phyloP scores from a whole-genome alignment of 2,113 vertebrate genomes.

The Xiphias gladius region DNA sequence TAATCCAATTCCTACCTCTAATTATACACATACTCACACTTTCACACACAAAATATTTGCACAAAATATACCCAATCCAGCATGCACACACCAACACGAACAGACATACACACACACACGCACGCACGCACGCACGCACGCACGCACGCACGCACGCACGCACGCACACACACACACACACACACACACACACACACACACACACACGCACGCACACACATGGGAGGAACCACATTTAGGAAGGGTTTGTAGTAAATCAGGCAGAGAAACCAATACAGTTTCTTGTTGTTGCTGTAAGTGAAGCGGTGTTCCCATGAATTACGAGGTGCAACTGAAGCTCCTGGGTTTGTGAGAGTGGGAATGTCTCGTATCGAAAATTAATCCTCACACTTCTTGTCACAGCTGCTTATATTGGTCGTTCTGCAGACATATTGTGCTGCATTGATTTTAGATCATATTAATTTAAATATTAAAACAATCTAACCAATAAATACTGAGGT shows the following conservation, averaged over 20 bases:
- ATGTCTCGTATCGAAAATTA: constrained; percentile 59
- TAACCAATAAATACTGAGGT: constrained; percentile 13
- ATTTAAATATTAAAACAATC: constrained; percentile 30
- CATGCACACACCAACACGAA: constrained; percentile 43
- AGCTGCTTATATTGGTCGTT: constrained; percentile 22
- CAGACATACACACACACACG: background rate
- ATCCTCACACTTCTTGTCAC: constrained; percentile 27
- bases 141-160: constrained; percentile 43
- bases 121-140: constrained; percentile 30
- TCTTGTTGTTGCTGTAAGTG: constrained; percentile 39
- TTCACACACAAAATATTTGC: constrained; percentile 44
- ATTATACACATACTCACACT: constrained; percentile 51
- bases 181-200: constrained; percentile 25
- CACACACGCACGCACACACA: background rate
- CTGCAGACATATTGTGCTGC: constrained; percentile 7
- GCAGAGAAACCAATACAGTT: constrained; percentile 45
- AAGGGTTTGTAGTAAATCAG: constrained; percentile 41
- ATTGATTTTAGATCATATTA: constrained; percentile 54
- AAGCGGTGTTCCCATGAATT: constrained; percentile 35
- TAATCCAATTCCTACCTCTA: constrained; percentile 75
- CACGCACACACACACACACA: constrained; percentile 38
- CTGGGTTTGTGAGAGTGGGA: constrained; percentile 30
- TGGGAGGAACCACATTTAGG: constrained; percentile 13
- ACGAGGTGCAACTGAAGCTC: constrained; percentile 18
- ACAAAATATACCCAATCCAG: constrained; percentile 35